Conservation (phyloP, 2,113 vertebrate species). For the Daphoenositta chrysoptera region DNA sequence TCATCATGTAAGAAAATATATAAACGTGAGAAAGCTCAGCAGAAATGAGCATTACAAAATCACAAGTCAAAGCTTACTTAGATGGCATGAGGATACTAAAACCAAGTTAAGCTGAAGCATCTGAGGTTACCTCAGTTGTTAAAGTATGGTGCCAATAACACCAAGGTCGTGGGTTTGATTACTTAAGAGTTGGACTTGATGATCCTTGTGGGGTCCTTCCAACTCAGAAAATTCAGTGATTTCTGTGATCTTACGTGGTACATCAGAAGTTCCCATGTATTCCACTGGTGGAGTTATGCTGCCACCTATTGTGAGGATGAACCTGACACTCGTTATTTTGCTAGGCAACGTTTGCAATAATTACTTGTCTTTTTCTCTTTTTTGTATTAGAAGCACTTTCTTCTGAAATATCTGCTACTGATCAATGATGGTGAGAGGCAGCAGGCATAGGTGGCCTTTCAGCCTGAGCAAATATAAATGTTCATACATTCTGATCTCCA, state of each 20-base stretch:
- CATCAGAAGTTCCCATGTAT: background rate
- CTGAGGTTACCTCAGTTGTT: background rate
- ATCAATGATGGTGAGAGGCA: background rate
- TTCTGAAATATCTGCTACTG: background rate
- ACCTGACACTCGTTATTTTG: background rate
- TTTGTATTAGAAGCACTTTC: background rate
- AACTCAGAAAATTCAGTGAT: background rate
- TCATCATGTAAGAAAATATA: background rate
- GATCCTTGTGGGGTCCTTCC: background rate
- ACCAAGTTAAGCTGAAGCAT: background rate
- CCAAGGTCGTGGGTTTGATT: background rate
- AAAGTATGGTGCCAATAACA: background rate
- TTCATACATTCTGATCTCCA: background rate
- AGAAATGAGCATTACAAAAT: background rate
- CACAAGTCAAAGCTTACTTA: background rate
- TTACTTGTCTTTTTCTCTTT: background rate
- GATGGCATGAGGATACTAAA: background rate
- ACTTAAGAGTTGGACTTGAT: background rate
- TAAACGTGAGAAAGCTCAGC: background rate
- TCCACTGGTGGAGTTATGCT: background rate
- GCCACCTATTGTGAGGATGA: conserved; percentile 30
- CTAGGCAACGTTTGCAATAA: background rate
- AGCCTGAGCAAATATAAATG: background rate
- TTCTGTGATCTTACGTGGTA: rapidly evolving
- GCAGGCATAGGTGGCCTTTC: background rate